Percentiles rank a stretch among this genome's conserved stretches.
These are phyloP conservation scores for Burhinus oedicnemus DNA, from an alignment of 2,113 vertebrate species.

Conservation along the genomic window DNA sequence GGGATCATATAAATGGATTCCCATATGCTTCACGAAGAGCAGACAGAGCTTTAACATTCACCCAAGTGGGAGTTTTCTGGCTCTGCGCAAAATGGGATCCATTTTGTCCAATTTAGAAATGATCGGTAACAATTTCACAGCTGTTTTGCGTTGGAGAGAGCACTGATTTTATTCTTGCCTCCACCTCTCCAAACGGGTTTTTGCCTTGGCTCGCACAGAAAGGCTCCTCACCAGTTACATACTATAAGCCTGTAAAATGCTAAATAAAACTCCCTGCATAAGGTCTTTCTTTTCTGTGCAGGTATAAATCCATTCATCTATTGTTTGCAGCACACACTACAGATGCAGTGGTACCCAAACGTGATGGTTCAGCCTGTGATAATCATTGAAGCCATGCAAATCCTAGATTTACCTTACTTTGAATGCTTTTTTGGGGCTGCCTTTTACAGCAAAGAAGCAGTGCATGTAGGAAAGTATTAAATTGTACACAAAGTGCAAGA, in stretches of 20 bases:
- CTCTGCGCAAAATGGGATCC: not conserved
- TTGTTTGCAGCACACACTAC: not conserved
- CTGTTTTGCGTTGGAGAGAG: not conserved
- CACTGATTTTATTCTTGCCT: not conserved
- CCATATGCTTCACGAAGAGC: not conserved
- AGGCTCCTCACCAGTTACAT: not conserved
- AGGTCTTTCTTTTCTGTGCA: not conserved
- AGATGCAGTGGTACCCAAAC: not conserved
- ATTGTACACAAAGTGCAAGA: not conserved
- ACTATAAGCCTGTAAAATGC: not conserved
- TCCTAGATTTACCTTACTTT: not conserved
- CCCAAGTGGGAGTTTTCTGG: not conserved
- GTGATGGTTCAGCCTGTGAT: not conserved
- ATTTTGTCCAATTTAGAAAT: not conserved
- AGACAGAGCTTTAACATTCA: not conserved
- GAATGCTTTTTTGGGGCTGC: not conserved
- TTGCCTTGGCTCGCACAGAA: not conserved
- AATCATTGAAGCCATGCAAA: not conserved
- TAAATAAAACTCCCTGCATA: not conserved
- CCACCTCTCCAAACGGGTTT: not conserved
- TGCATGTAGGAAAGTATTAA: not conserved
- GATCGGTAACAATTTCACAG: not conserved
- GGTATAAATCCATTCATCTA: not conserved
- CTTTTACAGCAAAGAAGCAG: not conserved
- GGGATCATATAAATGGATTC: not conserved